phyloP scores from a whole-genome alignment of 2,113 vertebrate genomes.

The Lophura nycthemera region DNA sequence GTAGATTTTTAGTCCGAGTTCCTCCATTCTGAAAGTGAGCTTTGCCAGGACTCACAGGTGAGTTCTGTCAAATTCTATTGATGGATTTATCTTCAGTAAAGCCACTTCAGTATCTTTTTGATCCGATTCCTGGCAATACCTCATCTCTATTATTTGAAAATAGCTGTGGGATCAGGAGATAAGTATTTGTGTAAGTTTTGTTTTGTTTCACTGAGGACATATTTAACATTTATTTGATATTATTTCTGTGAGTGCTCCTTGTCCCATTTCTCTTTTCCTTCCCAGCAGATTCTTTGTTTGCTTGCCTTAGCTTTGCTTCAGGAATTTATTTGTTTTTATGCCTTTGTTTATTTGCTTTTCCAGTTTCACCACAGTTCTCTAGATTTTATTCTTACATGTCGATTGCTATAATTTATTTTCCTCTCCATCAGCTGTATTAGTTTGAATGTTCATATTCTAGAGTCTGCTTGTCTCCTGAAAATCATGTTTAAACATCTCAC shows the following conservation, averaged over 20 bases:
- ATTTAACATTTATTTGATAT: neutral
- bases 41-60: neutral
- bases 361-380: neutral
- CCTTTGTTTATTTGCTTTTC: slow-evolving; percentile 21
- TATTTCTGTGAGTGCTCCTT: neutral
- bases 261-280: neutral
- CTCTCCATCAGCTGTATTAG: neutral
- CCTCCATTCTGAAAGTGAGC: neutral
- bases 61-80: neutral
- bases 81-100: neutral
- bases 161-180: neutral
- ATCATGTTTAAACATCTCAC: neutral
- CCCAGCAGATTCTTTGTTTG: slow-evolving; percentile 6
- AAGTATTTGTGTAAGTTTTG: neutral
- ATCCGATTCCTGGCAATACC: neutral
- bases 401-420: neutral
- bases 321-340: slow-evolving; percentile 6
- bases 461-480: neutral
- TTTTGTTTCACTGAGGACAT: neutral
- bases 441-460: neutral
- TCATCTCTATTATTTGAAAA: neutral
- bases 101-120: neutral
- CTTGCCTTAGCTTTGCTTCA: slow-evolving; percentile 1
- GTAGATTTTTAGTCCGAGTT: neutral
- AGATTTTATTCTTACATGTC: neutral